Percentiles rank a stretch among this genome's conserved stretches.
These are phyloP conservation scores for Drosophila subquinaria DNA, from an alignment of 2,888 invertebrate genomes.

Conservation along the genomic window DNA sequence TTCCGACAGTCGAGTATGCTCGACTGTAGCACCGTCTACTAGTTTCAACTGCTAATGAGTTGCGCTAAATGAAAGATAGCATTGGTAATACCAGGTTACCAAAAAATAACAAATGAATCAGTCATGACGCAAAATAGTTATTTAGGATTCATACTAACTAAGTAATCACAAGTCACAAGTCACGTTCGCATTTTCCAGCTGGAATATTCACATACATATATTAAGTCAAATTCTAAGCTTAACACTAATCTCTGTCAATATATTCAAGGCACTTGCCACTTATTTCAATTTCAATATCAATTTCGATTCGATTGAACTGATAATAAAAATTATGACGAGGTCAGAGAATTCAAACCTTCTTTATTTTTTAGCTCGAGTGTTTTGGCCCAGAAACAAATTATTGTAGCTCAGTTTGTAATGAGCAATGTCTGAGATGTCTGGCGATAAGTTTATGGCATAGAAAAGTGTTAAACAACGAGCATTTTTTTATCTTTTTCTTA, in stretches of 20 bases:
- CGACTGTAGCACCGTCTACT: no score
- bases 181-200: neutral
- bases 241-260: conserved; percentile 24
- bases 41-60: conserved; percentile 34
- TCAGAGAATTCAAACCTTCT: neutral
- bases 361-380: conserved; percentile 5
- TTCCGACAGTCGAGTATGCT: no score
- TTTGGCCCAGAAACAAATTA: conserved; percentile 8
- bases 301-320: conserved; percentile 9
- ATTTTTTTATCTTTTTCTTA: neutral
- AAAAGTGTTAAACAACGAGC: neutral
- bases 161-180: conserved; percentile 1
- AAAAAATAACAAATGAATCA: conserved; percentile 39
- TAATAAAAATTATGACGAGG: conserved; percentile 12
- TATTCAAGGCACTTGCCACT: neutral
- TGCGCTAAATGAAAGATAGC: conserved; percentile 14
- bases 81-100: conserved; percentile 1
- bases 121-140: conserved; percentile 35
- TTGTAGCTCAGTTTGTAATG: neutral
- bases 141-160: neutral
- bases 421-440: conserved; percentile 1
- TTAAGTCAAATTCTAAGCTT: neutral
- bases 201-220: neutral
- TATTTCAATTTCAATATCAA: neutral
- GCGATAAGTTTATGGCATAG: neutral